These are phyloP conservation scores for Aphelocoma coerulescens DNA, from an alignment of 2,113 vertebrate genomes.

Conservation along the genomic window DNA sequence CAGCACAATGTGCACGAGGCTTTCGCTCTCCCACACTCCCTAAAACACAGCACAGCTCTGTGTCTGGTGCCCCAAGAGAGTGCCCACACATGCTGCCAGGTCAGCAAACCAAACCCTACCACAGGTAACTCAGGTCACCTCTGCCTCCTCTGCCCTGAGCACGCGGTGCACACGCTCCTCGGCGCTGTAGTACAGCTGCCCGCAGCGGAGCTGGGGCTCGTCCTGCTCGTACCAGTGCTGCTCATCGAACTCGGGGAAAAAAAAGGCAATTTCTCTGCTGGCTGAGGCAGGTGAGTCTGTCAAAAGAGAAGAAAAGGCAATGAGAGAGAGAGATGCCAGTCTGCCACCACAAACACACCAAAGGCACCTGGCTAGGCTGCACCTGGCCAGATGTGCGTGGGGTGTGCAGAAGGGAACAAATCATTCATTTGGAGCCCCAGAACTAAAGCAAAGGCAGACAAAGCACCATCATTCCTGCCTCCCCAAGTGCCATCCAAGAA, in stretches of 20 bases:
- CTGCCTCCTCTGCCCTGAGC: neutral
- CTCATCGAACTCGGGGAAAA: constrained; percentile 87
- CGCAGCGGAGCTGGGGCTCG: constrained; percentile 74
- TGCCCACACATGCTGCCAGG: neutral
- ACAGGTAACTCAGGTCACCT: neutral
- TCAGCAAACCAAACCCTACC: neutral
- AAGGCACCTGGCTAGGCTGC: rapidly evolving
- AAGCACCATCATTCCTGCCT: neutral
- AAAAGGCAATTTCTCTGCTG: constrained; percentile 85
- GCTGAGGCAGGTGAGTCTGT: constrained; percentile 87
- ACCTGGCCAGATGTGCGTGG: neutral
- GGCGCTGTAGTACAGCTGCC: constrained; percentile 62
- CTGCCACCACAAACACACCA: rapidly evolving
- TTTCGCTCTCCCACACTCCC: neutral
- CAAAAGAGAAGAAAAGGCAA: neutral
- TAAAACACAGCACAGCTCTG: rapidly evolving
- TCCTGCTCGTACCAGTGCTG: constrained; percentile 82
- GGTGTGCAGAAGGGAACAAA: neutral
- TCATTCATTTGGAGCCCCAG: no score
- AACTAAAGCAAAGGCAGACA: neutral
- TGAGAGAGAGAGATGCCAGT: neutral
- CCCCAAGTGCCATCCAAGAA: neutral
- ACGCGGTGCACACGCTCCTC: constrained; percentile 67
- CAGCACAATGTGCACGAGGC: rapidly evolving
- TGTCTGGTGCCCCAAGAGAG: neutral